Evolutionary conservation across 2,797 vertebrate genomes (phyloP), one percentile per base, ranked within the genome.

Genomic region (Halcyon chelicuti): DNA sequence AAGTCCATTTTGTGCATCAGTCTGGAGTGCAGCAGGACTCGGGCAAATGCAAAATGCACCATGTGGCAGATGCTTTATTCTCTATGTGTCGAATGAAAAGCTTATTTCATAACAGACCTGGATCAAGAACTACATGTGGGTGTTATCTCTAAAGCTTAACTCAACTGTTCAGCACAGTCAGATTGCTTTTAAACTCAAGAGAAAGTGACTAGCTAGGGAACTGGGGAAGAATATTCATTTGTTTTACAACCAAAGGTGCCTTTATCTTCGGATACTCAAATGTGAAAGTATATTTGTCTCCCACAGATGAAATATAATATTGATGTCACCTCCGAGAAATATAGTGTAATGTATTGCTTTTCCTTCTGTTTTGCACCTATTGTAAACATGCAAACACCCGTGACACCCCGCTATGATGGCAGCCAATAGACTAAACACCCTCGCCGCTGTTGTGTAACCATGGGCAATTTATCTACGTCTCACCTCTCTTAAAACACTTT

Each of bases 401-500:
- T 96, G 97, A 96, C 96, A 96, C 91, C 71, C 85, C 47, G 46
- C 80, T 77, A 94, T 90, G 97, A 96, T 96, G 86, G 88, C 94
- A 97, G 95, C 97, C 96, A 97, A 95, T 94, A 97, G 79, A 96
- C 97, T 94, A 63, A 71, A 84, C 96, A 92, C 97, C 98, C 98
- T 94, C 9, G 15, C 93, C 29, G 94, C 98, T 98, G 98, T 97
- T 97, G 97, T 94, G 96, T 94, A 92, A 98, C 98, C 93, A 57
- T 18, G 94, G 97, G 98, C 98, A 98, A 99, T 99, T 99, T 99
- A 99, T 99, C 99, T 99, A 98, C 98, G 99, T 99, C 99, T 99
- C 98, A 96, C 98, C 97, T 98, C 99, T 99, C 98, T 98, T 99
- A 99, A 99, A 99, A 98, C 98, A 98, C 98, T 99, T 99, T 99